A percentile compares a stretch with the other conserved stretches of the same genome.
phyloP scores from a whole-genome alignment of 2,113 vertebrate genomes.

The Chlamydotis undulata region DNA sequence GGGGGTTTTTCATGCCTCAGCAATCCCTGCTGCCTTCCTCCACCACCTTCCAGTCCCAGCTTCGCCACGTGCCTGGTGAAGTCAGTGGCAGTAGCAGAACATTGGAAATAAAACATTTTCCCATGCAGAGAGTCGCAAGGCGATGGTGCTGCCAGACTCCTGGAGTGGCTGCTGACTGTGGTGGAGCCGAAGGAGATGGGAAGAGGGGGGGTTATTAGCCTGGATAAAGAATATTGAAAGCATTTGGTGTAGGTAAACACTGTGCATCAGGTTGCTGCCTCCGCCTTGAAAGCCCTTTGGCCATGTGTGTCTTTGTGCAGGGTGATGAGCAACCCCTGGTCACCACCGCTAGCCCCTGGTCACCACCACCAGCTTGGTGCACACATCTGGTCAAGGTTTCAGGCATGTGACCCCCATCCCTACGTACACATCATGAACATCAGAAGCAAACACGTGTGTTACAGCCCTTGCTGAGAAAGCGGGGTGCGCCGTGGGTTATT shows the following conservation, averaged over 20 bases:
- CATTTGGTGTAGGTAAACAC: fast-evolving
- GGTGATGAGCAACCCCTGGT: neutral
- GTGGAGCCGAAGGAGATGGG: neutral
- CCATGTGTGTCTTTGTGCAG: fast-evolving
- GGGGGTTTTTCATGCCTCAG: neutral
- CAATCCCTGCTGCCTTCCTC: neutral
- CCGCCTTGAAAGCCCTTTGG: neutral
- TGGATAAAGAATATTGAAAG: neutral
- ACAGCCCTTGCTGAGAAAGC: neutral
- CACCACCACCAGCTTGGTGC: neutral
- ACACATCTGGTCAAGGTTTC: neutral
- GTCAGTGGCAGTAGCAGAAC: fast-evolving
- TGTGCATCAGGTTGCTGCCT: fast-evolving
- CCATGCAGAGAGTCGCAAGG: neutral
- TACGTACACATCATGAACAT: fast-evolving
- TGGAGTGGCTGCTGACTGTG: neutral
- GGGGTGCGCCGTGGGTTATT: too few species aligned
- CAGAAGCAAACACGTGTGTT: fast-evolving
- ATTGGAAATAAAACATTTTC: neutral
- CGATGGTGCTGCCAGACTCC: fast-evolving
- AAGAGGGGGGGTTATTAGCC: neutral
- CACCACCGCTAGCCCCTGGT: neutral
- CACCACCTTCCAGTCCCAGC: neutral
- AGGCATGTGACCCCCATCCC: neutral
- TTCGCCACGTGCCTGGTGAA: fast-evolving